Percentiles rank a stretch among this genome's conserved stretches.
These are phyloP conservation scores for Artibeus lituratus DNA, from an alignment of 2,797 vertebrate genomes.

Conservation along the genomic window DNA sequence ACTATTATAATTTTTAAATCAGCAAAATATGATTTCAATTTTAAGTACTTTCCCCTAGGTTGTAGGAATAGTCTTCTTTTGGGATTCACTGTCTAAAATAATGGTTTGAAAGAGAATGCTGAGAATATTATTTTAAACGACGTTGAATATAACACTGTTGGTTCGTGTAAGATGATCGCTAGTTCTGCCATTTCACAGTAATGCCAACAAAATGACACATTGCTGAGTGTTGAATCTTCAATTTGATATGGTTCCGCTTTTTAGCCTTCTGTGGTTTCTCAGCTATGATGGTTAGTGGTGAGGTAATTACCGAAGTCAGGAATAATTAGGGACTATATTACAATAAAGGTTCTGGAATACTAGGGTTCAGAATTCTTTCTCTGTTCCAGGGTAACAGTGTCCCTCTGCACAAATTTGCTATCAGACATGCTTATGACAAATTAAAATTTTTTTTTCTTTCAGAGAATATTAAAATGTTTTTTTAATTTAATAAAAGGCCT, in stretches of 20 bases:
- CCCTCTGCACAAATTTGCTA: background rate
- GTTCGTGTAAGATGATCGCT: conserved; percentile 33
- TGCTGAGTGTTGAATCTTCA: conserved; percentile 40
- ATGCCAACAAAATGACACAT: conserved; percentile 39
- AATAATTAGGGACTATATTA: background rate
- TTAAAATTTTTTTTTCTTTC: background rate
- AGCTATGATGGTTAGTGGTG: conserved; percentile 17
- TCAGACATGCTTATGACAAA: background rate
- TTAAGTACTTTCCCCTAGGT: background rate
- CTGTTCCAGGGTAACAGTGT: background rate
- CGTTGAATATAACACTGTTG: background rate
- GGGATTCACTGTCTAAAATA: background rate
- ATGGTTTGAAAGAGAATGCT: background rate
- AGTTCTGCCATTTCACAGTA: conserved; percentile 44
- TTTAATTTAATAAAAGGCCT: background rate
- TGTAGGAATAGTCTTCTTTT: background rate
- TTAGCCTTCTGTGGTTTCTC: conserved; percentile 19
- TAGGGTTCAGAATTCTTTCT: background rate
- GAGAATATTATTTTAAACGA: background rate
- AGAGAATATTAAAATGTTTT: background rate
- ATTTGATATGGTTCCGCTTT: conserved; percentile 48
- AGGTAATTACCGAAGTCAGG: conserved; percentile 16
- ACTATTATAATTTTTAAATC: background rate
- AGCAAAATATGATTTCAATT: background rate
- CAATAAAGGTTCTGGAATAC: background rate